Evolutionary conservation across 23 tunicate species (phyloP), one percentile per base, ranked within the genome.

Genomic region (Halocynthia aurantium): DNA sequence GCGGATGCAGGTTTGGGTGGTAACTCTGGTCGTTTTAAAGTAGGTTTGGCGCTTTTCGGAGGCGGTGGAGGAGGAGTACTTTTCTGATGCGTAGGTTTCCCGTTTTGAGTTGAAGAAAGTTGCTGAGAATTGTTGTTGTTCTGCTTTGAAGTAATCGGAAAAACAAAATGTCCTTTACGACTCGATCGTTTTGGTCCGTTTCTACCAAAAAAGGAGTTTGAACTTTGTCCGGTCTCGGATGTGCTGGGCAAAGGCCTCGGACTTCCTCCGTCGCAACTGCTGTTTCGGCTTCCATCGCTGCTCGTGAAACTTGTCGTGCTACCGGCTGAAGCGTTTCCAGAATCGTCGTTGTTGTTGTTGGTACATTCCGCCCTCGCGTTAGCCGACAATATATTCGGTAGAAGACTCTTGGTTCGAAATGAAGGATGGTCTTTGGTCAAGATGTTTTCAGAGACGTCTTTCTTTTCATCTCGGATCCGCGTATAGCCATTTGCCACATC

Each of bases 251-350:
- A 50, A 1, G 97, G 90, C 50, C 87, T 68, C 0, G 90, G 90
- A 49, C 84, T 76, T 53, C 87, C 91, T 15, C 97, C 91, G 71
- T 92, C 98, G 53, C 92, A 92, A 65, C 97, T 91, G 71, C 91
- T 70, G 75, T 84, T 89, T 5, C 97, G 70, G 53, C 97, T 91
- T 7, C 90, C 97, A 61, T 84, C 84, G 50, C 82, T 77, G 81
- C 98, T 92, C n/a, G 86, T 82, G 50, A 87, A 82, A 50, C 93
- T 87, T 0, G 82, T 70, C 22, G 83, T 87, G 85, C 96, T 89
- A 8, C 85, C 89, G n/a, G 87, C 98, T 0, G 98, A 92, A 40
- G 92, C 98, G 57, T 92, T 92, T 40, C 98, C 98, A 13, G 92
- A 86, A 67, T 92, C 98, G 55, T 92, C 98, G 49, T 85, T 85